A percentile compares a stretch with the other conserved stretches of the same genome.
These are phyloP conservation scores for Falco naumanni DNA, from an alignment of 2,797 vertebrate species.

Conservation along the genomic window DNA sequence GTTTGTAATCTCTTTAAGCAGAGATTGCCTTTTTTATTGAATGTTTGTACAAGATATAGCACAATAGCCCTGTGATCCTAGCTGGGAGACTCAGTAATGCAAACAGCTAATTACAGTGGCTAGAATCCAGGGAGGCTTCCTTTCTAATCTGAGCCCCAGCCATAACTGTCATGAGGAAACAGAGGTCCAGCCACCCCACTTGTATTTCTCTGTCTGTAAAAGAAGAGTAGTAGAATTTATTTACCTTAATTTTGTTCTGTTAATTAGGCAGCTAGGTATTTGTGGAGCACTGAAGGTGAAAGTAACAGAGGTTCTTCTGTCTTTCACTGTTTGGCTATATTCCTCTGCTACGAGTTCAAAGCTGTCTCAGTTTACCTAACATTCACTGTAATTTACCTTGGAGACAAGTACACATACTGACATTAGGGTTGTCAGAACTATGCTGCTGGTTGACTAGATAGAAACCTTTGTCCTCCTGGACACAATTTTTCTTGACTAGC, in stretches of 20 bases:
- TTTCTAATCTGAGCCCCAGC: neutral
- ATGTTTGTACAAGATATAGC: neutral
- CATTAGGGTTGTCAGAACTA: neutral
- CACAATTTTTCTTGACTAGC: constrained; percentile 7
- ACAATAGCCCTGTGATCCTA: neutral
- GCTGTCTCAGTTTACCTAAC: neutral
- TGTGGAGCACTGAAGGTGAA: neutral
- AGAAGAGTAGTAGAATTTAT: neutral
- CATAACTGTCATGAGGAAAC: neutral
- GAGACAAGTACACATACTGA: neutral
- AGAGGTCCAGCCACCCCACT: neutral
- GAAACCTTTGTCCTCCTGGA: neutral
- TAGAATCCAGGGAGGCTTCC: neutral
- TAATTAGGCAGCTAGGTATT: neutral
- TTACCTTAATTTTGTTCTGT: neutral
- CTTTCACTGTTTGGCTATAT: neutral
- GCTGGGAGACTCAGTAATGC: neutral
- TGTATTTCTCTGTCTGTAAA: neutral
- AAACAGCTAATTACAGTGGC: neutral
- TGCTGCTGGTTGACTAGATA: neutral
- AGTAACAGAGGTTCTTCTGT: neutral
- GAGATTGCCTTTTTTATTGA: neutral
- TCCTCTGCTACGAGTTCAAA: neutral
- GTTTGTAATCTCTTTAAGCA: neutral
- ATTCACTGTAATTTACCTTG: constrained; percentile 14